Evolutionary conservation across 1,140 invertebrate species (phyloP).

Genomic region (Camponotus vicinus): DNA sequence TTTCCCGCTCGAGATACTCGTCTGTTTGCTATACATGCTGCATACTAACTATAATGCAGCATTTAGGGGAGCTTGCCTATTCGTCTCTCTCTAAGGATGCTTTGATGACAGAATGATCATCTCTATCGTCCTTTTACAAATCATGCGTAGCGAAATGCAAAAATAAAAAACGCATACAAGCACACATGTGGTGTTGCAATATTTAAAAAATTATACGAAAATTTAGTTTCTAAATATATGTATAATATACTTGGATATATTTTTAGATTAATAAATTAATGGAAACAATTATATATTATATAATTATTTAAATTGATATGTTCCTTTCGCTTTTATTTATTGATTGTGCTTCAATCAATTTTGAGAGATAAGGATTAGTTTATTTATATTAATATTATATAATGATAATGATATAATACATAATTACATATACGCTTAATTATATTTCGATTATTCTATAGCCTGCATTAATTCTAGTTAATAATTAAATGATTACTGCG

Average conservation of each 20-base stretch:
- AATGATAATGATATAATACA: conserved; percentile 7
- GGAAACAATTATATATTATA: background rate
- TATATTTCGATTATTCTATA: conserved; percentile 28
- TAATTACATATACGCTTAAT: background rate
- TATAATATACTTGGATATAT: too few relatives aligned
- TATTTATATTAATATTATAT: conserved; percentile 11
- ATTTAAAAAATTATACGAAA: background rate
- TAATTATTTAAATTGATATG: background rate
- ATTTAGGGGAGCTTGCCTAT: conserved; percentile 19
- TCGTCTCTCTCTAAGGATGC: background rate
- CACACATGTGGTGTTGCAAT: background rate
- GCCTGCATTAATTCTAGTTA: background rate
- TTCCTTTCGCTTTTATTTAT: background rate
- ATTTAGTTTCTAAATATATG: background rate
- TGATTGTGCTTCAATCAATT: conserved; percentile 5
- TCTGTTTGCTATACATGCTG: conserved; percentile 46
- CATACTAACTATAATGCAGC: conserved; percentile 50
- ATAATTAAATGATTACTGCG: conserved; percentile 16
- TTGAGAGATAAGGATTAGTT: background rate
- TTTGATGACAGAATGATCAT: conserved; percentile 24
- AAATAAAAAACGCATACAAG: background rate
- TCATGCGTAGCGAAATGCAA: background rate
- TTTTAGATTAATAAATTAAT: too few relatives aligned
- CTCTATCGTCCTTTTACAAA: conserved; percentile 12
- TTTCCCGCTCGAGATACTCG: conserved; percentile 70